These are phyloP conservation scores for Anolis carolinensis DNA, from an alignment of 2,113 vertebrate genomes.

Conservation along the genomic window DNA sequence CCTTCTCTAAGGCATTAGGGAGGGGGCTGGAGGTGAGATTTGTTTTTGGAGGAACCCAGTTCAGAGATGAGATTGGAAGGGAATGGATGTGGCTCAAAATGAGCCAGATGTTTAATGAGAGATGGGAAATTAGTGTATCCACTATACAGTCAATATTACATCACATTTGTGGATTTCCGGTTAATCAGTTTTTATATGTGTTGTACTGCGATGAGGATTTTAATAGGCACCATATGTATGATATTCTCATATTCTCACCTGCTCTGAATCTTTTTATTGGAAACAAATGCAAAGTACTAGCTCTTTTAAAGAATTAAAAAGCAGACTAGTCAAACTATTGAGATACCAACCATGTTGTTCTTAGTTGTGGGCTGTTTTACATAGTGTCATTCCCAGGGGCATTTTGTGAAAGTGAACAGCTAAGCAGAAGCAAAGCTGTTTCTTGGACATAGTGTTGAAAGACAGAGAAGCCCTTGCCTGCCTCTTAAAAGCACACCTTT, in stretches of 20 bases:
- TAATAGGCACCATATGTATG: not conserved
- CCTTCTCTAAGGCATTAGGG: too few relatives aligned
- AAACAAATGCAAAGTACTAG: not conserved
- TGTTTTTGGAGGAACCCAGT: too few relatives aligned
- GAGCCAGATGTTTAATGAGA: not conserved
- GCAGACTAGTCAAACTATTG: not conserved
- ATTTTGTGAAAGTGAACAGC: not conserved
- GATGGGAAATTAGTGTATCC: too few relatives aligned
- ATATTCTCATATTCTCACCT: not conserved
- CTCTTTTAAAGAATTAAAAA: not conserved
- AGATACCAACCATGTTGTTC: not conserved
- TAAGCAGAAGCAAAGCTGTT: not conserved
- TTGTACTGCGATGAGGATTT: not conserved
- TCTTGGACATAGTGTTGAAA: not conserved
- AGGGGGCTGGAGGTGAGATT: too few relatives aligned
- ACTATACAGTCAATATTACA: too few relatives aligned
- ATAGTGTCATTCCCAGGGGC: not conserved
- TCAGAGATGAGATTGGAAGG: not conserved
- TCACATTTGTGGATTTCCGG: not conserved
- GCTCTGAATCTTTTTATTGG: not conserved
- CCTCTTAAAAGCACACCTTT: too few relatives aligned
- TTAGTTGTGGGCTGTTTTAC: too few relatives aligned
- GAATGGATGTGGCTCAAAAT: not conserved
- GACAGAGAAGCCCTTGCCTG: not conserved
- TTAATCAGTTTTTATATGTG: not conserved